Evolutionary conservation across 2,113 vertebrate genomes (phyloP).

Genomic region (Illadopsis cleaveri): DNA sequence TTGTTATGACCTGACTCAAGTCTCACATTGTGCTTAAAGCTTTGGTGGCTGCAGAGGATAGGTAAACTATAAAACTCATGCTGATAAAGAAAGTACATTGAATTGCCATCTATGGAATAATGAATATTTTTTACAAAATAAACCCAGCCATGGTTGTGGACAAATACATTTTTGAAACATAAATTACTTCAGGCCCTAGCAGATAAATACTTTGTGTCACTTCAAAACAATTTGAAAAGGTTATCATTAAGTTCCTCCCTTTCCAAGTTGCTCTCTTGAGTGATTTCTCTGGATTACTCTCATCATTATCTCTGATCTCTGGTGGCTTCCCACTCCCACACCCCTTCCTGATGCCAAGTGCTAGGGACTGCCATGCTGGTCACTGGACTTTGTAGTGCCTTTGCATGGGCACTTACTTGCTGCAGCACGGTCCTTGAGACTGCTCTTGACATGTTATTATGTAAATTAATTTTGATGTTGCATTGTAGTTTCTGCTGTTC

Average conservation of each 20-base stretch:
- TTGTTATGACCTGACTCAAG: neutral
- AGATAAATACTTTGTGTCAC: neutral
- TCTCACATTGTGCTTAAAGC: neutral
- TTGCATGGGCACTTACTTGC: neutral
- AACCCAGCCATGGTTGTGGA: neutral
- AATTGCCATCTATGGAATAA: neutral
- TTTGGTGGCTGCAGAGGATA: neutral
- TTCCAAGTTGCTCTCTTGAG: neutral
- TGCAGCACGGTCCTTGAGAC: neutral
- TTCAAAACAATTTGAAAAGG: neutral
- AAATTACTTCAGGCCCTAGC: neutral
- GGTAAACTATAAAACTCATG: neutral
- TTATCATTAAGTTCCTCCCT: neutral
- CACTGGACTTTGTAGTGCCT: slow-evolving; percentile 3
- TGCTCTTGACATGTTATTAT: neutral
- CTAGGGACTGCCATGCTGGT: neutral
- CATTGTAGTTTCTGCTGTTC: neutral
- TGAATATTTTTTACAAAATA: neutral
- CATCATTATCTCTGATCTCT: neutral
- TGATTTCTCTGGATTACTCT: neutral
- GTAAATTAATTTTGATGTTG: slow-evolving; percentile 2
- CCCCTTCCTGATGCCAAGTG: neutral
- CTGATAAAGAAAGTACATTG: neutral
- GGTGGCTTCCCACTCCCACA: neutral
- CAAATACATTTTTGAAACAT: neutral